Evolutionary conservation across 2,888 invertebrate genomes (phyloP).

Genomic region (Noctua comes): DNA sequence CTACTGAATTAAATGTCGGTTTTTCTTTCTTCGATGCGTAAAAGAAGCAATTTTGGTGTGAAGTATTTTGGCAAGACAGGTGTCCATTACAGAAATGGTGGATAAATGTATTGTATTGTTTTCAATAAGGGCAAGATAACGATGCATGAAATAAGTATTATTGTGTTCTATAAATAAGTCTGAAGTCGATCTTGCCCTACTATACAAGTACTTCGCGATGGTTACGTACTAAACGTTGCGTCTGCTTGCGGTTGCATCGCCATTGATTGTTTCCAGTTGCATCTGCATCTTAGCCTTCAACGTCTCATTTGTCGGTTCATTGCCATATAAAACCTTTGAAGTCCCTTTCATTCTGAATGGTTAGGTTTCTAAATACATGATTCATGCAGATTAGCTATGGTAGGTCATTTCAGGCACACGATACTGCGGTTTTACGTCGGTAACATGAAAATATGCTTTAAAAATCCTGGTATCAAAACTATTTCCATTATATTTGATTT

Average conservation of each 20-base stretch:
- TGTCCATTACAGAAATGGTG: not conserved
- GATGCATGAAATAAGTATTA: not conserved
- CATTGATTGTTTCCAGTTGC: constrained; percentile 79
- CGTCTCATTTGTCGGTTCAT: constrained; percentile 61
- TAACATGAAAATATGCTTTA: constrained; percentile 12
- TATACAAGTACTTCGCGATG: constrained; percentile 46
- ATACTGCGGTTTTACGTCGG: not conserved
- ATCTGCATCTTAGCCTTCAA: constrained; percentile 76
- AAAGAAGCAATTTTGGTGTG: not conserved
- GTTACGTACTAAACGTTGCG: constrained; percentile 68
- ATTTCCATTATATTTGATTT: constrained; percentile 30
- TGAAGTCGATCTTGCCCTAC: constrained; percentile 62
- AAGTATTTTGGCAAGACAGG: not conserved
- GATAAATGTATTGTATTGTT: not conserved
- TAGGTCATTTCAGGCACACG: not conserved
- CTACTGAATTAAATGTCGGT: not conserved
- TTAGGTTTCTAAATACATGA: constrained; percentile 24
- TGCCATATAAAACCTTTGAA: constrained; percentile 43
- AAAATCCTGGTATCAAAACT: constrained; percentile 8
- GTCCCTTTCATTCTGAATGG: constrained; percentile 28
- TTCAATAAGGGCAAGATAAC: too few species aligned
- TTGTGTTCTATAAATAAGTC: constrained; percentile 29
- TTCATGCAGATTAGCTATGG: not conserved
- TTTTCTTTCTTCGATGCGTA: not conserved
- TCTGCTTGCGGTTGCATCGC: constrained; percentile 76